Base-by-base conservation (phyloP, 1,140 invertebrate species). In the Antheraea mylitta region DNA sequence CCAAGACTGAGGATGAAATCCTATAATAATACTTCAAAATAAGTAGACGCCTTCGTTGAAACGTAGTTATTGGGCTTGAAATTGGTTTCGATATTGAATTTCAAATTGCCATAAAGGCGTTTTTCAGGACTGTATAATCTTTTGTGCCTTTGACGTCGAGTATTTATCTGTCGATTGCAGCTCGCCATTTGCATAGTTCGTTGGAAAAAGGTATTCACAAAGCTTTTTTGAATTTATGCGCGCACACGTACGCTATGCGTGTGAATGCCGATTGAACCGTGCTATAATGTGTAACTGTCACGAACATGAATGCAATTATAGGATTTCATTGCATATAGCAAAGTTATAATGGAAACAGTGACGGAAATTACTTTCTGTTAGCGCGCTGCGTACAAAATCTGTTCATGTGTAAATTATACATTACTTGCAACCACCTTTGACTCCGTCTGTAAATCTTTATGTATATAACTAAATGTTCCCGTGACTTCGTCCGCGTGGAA, bases 161-260 rank as follows among this genome's bases (percentile, higher is more conserved):
- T 71, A 69, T 74, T 75, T 77, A 74, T 74, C 65, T 70, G 60
- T 10, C n/a, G 66, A 48, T 53, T 19, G 70, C 67, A 65, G 72
- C 60, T 68, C 53, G 66, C 53, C 60, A 80, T 76, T 80, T 75
- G 60, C 72, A 72, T 72, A 73, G 70, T 70, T 72, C 71, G 70
- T 70, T 72, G 69, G 68, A 74, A 82, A 75, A 75, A 79, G 69
- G 68, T 75, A 79, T 80, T 81, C 78, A 85, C 74, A 77, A 79
- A 70, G 76, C 82, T 85, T 85, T 78, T 78, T 81, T 73, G 74
- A 83, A 86, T 86, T 86, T 86, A 89, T 89, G 86, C 86, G 72
- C 62, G 66, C 78, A 78, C 85, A 87, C 64, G 69, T 74, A 72
- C 67, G 64, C 48, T 62, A 38, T 69, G 72, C 71, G 72, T 66